These are phyloP conservation scores for Dinoponera quadriceps DNA, from an alignment of 1,140 invertebrate genomes.

Conservation along the genomic window DNA sequence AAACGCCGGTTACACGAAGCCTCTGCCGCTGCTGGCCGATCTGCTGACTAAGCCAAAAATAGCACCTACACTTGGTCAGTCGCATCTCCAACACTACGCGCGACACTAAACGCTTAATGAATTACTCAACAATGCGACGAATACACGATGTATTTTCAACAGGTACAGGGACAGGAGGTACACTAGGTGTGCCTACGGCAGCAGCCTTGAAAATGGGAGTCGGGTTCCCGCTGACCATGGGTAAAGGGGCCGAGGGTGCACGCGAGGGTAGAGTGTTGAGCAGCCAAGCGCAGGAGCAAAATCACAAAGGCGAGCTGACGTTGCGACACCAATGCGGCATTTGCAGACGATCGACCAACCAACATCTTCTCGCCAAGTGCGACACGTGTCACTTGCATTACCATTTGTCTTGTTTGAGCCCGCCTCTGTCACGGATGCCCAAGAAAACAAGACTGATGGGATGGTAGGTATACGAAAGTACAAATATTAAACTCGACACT, in stretches of 20 bases:
- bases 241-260: slow-evolving; percentile 85
- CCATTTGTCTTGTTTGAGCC: slow-evolving; percentile 96
- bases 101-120: neutral
- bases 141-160: slow-evolving; percentile 33
- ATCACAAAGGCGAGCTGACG: slow-evolving; percentile 85
- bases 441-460: slow-evolving; percentile 97
- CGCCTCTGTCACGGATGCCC: slow-evolving; percentile 95
- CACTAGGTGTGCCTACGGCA: slow-evolving; percentile 89
- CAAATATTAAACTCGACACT: neutral
- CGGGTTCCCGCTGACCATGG: slow-evolving; percentile 90
- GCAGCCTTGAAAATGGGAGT: slow-evolving; percentile 93
- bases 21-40: slow-evolving; percentile 78
- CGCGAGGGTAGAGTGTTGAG: slow-evolving; percentile 86
- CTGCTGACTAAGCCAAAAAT: slow-evolving; percentile 78
- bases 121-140: neutral
- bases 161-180: slow-evolving; percentile 72
- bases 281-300: slow-evolving; percentile 87
- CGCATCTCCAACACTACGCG: neutral
- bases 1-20: slow-evolving; percentile 79
- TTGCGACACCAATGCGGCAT: slow-evolving; percentile 91
- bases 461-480: slow-evolving; percentile 88
- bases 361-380: slow-evolving; percentile 96
- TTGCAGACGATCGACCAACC: slow-evolving; percentile 93
- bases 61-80: slow-evolving; percentile 77
- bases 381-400: slow-evolving; percentile 97